Base-by-base conservation (phyloP, 2,888 invertebrate genomes). In the Ormyrus pomaceus region DNA sequence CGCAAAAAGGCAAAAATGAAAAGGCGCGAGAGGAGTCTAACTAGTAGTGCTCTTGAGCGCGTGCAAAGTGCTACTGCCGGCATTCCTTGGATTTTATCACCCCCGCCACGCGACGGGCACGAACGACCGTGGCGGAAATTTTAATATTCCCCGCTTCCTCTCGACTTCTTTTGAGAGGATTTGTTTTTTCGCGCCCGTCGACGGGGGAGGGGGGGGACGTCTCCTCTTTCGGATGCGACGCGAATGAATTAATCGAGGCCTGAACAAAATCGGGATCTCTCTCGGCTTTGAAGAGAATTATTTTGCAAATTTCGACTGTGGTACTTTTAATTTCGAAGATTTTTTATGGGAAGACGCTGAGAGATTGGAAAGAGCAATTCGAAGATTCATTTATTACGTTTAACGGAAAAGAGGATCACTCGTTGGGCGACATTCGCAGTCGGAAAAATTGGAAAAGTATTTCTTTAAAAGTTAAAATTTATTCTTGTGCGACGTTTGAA, bases 1-100 rank as follows among this genome's bases (percentile, higher is more conserved):
- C 48, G 58, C 68, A 55, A 68, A 71, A 13, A 51, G 34, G 11
- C 8, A 19, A 13, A 19, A 19, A 48, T 13, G 70, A 19, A 19
- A 71, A 19, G 34, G 51, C 9, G 48, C 46, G n/a, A 45, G 55
- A 72, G 46, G 53, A 50, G 19, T 46, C 72, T 72, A 72, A 72
- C 72, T 72, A 72, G 75, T 51, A 58, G 34, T 34, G 34, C 66
- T 65, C 66, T 75, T 65, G 59, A 50, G 46, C 34, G 66, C 75
- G 8, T 46, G 65, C 48, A 58, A 66, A 75, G 66, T 66, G 75
- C 66, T 4, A 34, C 34, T 66, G 48, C 45, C 58, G 34, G 75
- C 65, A 62, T 77, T 77, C 70, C 70, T 70, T 70, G 77, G 59
- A 77, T 77, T 77, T 77, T 62, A 77, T 77, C 77, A 62, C 58